Base-by-base conservation (phyloP, 2,888 invertebrate genomes). In the Octonoba sinensis region DNA sequence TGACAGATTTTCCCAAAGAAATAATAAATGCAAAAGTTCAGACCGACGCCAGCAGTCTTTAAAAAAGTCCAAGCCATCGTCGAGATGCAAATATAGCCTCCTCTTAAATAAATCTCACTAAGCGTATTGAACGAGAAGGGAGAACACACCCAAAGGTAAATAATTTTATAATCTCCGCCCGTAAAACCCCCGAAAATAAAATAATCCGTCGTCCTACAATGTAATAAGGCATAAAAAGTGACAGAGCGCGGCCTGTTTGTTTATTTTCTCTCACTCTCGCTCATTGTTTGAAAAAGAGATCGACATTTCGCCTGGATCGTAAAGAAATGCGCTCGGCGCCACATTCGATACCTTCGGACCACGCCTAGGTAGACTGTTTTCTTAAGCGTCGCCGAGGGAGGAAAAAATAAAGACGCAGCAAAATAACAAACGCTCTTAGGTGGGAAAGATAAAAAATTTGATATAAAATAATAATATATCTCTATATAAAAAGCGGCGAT, bases 381-480 rank as follows among this genome's bases (percentile, higher is more conserved):
- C 64, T 73, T n/a, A 54, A 44, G 22, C 24, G 64, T 73, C 65
- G 54, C 16, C 16, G 65, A 56, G 49, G 44, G 22, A 47, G 62
- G 22, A 12, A 24, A n/a, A 62, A 59, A 70, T 46, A 46, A 47
- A 46, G 15, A 22, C n/a, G n/a, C 18, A 51, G 15, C 16, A 49
- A 59, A 36, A 36, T 24, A 36, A 15, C n/a, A 36, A 36, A 36
- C 36, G 36, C 36, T 36, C n/a, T 36, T 36, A 36, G 18, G n/a
- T 27, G 27, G 16, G 54, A 54, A 67, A 47, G 20, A 57, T 44
- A 59, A 70, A 59, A 22, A 70, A 70, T 59, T 22, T 46, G 46
- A 56, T 70, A 59, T 57, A 67, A 70, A 70, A 70, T 70, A 70
- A 70, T 70, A 59, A 69, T 56, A 70, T 70, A 47, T 56, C 70